Percentiles rank a stretch among this genome's conserved stretches.
These are phyloP conservation scores for Seriola dumerili DNA, from an alignment of 2,113 vertebrate species.

Conservation along the genomic window DNA sequence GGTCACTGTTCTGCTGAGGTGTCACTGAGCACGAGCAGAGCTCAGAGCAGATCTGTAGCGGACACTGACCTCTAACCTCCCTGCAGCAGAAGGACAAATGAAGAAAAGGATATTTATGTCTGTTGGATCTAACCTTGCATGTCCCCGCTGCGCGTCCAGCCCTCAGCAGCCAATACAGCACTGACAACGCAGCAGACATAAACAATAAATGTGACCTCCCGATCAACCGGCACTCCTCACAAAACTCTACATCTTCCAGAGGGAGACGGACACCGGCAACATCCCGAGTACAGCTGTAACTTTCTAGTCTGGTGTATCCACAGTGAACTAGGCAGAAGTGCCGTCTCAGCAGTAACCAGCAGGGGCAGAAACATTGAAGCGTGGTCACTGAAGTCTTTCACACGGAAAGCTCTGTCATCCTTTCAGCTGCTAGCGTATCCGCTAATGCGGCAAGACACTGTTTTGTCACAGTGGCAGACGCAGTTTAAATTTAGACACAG, in stretches of 20 bases:
- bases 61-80: slow-evolving; percentile 17
- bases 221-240: slow-evolving; percentile 9
- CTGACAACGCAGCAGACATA: slow-evolving; percentile 32
- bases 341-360: slow-evolving; percentile 38
- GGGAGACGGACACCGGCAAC: slow-evolving; percentile 21
- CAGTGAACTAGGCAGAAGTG: slow-evolving; percentile 7
- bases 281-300: slow-evolving; percentile 16
- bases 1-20: not conserved
- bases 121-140: slow-evolving; percentile 4
- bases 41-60: not conserved
- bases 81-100: not conserved
- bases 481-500: slow-evolving; percentile 62
- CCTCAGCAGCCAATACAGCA: slow-evolving; percentile 26
- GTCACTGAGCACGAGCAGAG: not conserved
- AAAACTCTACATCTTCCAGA: slow-evolving; percentile 22
- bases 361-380: slow-evolving; percentile 23
- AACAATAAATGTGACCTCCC: slow-evolving; percentile 29
- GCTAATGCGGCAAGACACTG: slow-evolving; percentile 43
- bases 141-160: not conserved
- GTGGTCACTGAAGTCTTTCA: slow-evolving; percentile 24
- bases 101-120: slow-evolving; percentile 14
- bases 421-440: slow-evolving; percentile 29
- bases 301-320: not conserved
- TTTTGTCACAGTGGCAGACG: slow-evolving; percentile 47
- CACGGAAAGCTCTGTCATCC: slow-evolving; percentile 21